Base-by-base conservation (phyloP, 2,797 vertebrate species). In the Xenentodon cancila region DNA sequence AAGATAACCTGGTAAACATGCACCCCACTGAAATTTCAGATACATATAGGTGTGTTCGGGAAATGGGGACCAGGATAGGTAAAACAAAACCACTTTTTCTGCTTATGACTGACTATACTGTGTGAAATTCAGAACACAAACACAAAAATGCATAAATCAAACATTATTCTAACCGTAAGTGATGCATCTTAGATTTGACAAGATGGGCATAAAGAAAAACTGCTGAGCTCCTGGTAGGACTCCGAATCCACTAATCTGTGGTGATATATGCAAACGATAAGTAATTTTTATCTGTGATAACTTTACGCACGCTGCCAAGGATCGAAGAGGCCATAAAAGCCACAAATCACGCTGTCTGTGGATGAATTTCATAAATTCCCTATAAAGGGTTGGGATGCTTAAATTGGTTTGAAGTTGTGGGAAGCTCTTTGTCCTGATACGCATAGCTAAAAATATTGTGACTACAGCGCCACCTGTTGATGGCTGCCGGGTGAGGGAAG, bases 391-490 rank as follows among this genome's bases (percentile, higher is more conserved):
- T 71, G 27, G 67, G 53, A 48, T 50, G 51, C 4, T 13, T 61
- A 47, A 21, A 47, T 67, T 15, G 48, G 47, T 43, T 44, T 65
- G 59, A 55, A 56, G 22, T 16, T 65, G 57, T 54, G 27, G 25
- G 18, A 56, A 16, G 51, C 63, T 71, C 82, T 88, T 86, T 87
- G 87, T 87, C 79, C 77, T 46, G 57, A 54, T 17, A 51, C 61
- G 53, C 40, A 9, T 3, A 4, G 17, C n/a, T 7, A 8, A n/a
- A n/a, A 65, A 80, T 46, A 71, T 63, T 64, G 73, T 73, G 79
- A 71, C 85, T 69, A 42, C 81, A 91, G 88, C 84, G 84, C 88
- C 90, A 79, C 84, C 91, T 90, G 80, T 89, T 74, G 89, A 59
- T 71, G 40, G 22, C 0, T 30, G 37, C 9, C 16, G 30, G 34